phyloP scores from a whole-genome alignment of 2,113 vertebrate genomes.

The Phyllostomus discolor region DNA sequence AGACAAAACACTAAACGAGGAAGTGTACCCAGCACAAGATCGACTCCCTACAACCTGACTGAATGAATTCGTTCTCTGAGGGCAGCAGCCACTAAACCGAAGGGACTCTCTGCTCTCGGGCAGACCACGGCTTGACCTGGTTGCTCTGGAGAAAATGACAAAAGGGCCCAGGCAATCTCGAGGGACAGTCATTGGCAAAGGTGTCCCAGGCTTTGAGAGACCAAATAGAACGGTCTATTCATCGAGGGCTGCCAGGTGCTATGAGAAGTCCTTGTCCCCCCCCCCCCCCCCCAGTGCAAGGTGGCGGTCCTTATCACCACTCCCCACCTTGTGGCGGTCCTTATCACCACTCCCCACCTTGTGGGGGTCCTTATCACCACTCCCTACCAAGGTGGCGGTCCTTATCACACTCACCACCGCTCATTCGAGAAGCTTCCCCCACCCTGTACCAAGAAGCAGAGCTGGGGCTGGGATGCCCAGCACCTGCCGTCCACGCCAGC shows the following conservation, averaged over 20 bases:
- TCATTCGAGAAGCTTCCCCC: background rate
- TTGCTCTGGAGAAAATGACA: background rate
- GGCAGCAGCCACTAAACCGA: background rate
- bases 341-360: background rate
- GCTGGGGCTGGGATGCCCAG: background rate
- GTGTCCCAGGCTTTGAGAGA: background rate
- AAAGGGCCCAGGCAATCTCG: background rate
- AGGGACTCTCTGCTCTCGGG: background rate
- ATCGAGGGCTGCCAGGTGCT: background rate
- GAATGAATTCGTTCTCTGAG: background rate
- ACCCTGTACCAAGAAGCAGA: background rate
- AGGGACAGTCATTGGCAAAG: background rate
- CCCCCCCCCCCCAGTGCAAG: background rate
- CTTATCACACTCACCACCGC: background rate
- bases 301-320: background rate
- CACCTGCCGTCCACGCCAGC: background rate
- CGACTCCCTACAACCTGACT: background rate
- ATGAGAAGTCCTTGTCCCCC: background rate
- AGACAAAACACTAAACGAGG: background rate
- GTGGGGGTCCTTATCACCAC: background rate
- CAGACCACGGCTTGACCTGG: background rate
- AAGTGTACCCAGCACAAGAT: background rate
- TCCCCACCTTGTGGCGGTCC: background rate
- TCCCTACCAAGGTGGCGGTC: background rate
- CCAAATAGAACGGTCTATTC: background rate